These are phyloP conservation scores for Vollenhovia emeryi DNA, from an alignment of 1,140 invertebrate species.

Conservation along the genomic window DNA sequence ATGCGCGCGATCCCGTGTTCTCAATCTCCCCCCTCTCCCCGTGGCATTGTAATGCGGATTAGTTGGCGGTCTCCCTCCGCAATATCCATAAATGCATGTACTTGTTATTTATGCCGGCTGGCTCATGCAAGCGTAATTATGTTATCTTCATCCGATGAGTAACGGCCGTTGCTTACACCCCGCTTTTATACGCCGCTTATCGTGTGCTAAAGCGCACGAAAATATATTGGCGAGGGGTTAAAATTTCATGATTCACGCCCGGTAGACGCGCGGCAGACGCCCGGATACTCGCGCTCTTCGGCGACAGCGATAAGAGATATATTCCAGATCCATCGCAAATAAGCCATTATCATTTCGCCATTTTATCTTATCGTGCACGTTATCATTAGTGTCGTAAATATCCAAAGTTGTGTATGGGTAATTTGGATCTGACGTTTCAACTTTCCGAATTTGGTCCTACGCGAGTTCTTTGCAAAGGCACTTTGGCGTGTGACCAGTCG, in stretches of 20 bases:
- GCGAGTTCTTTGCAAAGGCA: neutral
- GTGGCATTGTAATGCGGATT: slow-evolving; percentile 50
- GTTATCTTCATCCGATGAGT: slow-evolving; percentile 59
- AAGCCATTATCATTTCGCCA: slow-evolving; percentile 16
- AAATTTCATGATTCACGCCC: slow-evolving; percentile 52
- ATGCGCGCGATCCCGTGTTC: slow-evolving; percentile 34
- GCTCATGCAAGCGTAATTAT: slow-evolving; percentile 54
- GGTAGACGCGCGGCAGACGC: slow-evolving; percentile 50
- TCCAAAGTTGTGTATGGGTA: neutral
- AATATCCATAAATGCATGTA: slow-evolving; percentile 58
- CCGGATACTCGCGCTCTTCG: slow-evolving; percentile 15
- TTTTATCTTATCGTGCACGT: slow-evolving; percentile 45
- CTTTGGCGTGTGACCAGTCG: neutral
- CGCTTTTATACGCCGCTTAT: slow-evolving; percentile 50
- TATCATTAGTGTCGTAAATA: neutral
- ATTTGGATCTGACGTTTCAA: neutral
- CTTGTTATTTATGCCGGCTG: slow-evolving; percentile 53
- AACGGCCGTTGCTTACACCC: slow-evolving; percentile 41
- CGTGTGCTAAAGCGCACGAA: slow-evolving; percentile 34
- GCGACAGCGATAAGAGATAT: slow-evolving; percentile 37
- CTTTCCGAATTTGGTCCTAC: neutral
- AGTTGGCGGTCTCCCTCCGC: slow-evolving; percentile 22
- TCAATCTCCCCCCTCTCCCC: slow-evolving; percentile 11
- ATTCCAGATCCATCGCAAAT: slow-evolving; percentile 31
- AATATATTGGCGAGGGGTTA: slow-evolving; percentile 38